Conservation (phyloP, 1,140 invertebrate genomes). For the Atta colombica region DNA sequence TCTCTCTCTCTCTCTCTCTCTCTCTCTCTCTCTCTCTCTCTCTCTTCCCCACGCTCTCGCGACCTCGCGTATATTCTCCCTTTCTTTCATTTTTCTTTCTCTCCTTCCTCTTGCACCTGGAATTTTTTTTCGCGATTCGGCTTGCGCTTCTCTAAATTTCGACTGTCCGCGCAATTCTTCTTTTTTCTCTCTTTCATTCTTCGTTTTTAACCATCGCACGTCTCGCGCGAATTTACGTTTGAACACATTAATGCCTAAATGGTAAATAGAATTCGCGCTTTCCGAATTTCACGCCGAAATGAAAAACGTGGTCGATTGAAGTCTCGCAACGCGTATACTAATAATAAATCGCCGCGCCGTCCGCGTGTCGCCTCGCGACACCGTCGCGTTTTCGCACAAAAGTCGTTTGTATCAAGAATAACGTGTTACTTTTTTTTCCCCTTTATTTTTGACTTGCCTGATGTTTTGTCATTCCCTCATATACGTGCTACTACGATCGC, state of each 20-base stretch:
- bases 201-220: conserved; percentile 16
- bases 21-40: conserved; percentile 53
- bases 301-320: conserved; percentile 70
- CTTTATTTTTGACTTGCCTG: conserved; percentile 50
- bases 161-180: conserved; percentile 58
- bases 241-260: conserved; percentile 82
- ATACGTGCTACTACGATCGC: conserved; percentile 50
- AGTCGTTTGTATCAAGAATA: conserved; percentile 86
- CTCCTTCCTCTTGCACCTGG: conserved; percentile 40
- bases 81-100: conserved; percentile 67
- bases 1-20: conserved; percentile 54
- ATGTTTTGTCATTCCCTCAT: conserved; percentile 10
- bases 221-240: conserved; percentile 73
- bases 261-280: conserved; percentile 73
- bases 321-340: conserved; percentile 26
- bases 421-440: conserved; percentile 77
- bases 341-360: conserved; percentile 45
- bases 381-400: conserved; percentile 82
- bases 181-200: conserved; percentile 39
- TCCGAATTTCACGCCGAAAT: conserved; percentile 59
- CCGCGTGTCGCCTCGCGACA: conserved; percentile 35
- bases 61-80: conserved; percentile 68
- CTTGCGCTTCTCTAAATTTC: conserved; percentile 72
- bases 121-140: conserved; percentile 70
- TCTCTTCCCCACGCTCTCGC: conserved; percentile 70